These are phyloP conservation scores for Odontesthes bonariensis DNA, from an alignment of 2,113 vertebrate genomes.

Conservation along the genomic window DNA sequence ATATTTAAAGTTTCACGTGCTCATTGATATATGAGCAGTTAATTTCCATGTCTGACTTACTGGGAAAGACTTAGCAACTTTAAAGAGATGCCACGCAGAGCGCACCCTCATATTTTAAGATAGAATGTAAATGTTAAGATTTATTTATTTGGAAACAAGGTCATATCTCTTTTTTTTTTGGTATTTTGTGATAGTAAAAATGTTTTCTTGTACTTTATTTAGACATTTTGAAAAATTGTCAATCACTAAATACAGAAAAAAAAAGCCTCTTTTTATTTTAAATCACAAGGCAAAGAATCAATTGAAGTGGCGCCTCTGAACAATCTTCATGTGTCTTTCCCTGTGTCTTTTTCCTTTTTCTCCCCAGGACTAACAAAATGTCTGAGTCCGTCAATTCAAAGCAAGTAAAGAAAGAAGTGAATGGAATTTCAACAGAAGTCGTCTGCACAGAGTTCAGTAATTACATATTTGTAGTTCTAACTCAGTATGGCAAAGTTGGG, in stretches of 20 bases:
- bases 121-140: too few species aligned
- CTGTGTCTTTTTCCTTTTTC: slow-evolving; percentile 9
- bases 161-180: background rate
- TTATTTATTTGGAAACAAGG: background rate
- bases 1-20: too few species aligned
- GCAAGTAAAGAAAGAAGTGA: slow-evolving; percentile 85
- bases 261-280: too few species aligned
- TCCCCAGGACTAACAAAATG: slow-evolving; percentile 77
- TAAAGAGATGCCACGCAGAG: too few species aligned
- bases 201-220: background rate
- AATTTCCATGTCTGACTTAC: too few species aligned
- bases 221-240: background rate
- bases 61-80: too few species aligned
- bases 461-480: slow-evolving; percentile 92
- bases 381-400: slow-evolving; percentile 85
- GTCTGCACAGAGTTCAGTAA: slow-evolving; percentile 94
- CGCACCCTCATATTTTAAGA: too few species aligned
- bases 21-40: too few species aligned
- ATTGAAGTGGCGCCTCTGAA: background rate
- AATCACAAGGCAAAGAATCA: background rate
- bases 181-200: background rate
- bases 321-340: background rate
- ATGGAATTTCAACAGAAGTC: slow-evolving; percentile 90
- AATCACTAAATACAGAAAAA: background rate
- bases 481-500: slow-evolving; percentile 95